These are phyloP conservation scores for Dendrocopos noguchii DNA, from an alignment of 2,113 vertebrate species.

Conservation along the genomic window DNA sequence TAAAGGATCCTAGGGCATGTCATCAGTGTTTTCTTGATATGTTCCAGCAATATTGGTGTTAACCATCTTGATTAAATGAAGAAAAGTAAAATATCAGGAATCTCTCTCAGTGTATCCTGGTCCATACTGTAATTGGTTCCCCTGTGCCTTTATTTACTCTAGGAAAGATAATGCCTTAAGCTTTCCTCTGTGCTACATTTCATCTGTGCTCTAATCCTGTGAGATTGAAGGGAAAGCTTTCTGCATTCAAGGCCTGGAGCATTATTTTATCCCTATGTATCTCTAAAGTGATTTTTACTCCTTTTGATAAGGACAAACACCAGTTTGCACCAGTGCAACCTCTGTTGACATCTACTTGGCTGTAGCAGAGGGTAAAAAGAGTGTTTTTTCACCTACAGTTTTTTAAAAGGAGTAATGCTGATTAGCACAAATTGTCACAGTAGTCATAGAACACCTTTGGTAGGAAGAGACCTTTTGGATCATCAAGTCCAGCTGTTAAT, in stretches of 20 bases:
- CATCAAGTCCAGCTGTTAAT: not conserved
- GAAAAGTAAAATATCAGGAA: not conserved
- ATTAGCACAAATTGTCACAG: too few species aligned
- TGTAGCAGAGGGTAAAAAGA: fast-evolving
- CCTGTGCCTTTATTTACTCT: not conserved
- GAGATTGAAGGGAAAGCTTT: not conserved
- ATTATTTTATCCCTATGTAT: not conserved
- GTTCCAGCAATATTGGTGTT: not conserved
- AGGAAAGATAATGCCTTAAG: not conserved
- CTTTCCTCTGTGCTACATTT: not conserved
- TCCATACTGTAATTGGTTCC: not conserved
- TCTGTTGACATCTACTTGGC: not conserved
- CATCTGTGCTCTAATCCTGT: not conserved
- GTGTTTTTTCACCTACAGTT: not conserved
- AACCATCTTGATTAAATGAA: not conserved
- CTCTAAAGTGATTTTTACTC: fast-evolving
- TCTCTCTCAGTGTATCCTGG: not conserved
- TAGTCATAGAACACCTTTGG: not conserved
- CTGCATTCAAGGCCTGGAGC: not conserved
- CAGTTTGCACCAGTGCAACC: not conserved
- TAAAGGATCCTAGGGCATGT: not conserved
- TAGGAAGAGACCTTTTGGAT: not conserved
- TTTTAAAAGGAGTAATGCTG: not conserved
- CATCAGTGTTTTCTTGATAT: not conserved
- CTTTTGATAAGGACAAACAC: not conserved